Evolutionary conservation across 2,888 invertebrate species (phyloP), one percentile per base, ranked within the genome.

Genomic region (Apodemia zela): DNA sequence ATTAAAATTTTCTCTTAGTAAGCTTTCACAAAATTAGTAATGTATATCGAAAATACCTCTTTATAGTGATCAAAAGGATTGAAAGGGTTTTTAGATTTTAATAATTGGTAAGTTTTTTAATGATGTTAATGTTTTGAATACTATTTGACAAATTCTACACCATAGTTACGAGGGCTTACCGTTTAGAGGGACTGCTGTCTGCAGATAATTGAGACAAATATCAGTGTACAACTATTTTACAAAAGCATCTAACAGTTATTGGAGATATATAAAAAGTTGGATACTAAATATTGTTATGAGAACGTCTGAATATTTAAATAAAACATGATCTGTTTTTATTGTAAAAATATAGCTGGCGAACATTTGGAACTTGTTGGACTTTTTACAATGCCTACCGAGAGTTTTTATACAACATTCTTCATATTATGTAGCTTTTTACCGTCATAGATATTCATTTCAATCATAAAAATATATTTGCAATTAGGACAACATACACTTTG

Each of bases 31-130:
- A 81, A 83, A 78, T 74, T 72, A 78, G 74, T 69, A 75, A 73
- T 68, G 69, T 79, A 78, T 82, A 84, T 89, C 89, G 78, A 81
- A 88, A 89, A 89, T 90, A 90, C 90, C 90, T 90, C 90, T 87
- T 80, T 77, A 81, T 81, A 86, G 89, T 90, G 89, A 90, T 89
- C 82, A 82, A 86, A 87, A 82, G 85, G 85, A 85, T 79, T 80
- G 80, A 80, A 87, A 88, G 87, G 89, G 88, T 87, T 87, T 75
- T 84, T 87, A 85, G 83, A 85, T 84, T 81, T 82, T 81, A 73
- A 67, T 78, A 79, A 81, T 80, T 81, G 86, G 87, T 89, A 89
- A 85, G 86, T 85, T 86, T 86, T 82, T 84, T 84, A 87, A 82
- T 78, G 70, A 86, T 87, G 89, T 89, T 90, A 71, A 89, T 79